Conservation (phyloP, 2,113 vertebrate genomes). For the Euleptes europaea region DNA sequence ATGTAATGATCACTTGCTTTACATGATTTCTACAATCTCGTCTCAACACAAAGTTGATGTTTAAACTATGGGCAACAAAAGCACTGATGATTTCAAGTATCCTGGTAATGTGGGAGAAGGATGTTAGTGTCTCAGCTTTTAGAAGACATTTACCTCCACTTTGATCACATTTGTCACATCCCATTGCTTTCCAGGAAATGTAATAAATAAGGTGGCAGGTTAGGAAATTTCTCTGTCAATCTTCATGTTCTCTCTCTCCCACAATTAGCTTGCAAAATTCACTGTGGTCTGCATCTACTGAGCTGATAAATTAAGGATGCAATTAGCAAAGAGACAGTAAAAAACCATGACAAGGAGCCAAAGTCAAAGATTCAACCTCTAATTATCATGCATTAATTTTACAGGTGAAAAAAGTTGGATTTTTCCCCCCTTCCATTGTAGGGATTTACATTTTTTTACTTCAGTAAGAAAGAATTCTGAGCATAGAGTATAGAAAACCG, state of each 20-base stretch:
- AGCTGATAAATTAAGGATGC: conserved; percentile 6
- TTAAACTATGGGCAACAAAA: conserved; percentile 4
- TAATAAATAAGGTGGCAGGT: neutral
- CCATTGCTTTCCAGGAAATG: conserved; percentile 33
- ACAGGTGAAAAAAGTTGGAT: neutral
- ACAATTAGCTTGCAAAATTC: conserved; percentile 6
- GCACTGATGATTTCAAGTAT: neutral
- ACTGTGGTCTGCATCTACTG: neutral
- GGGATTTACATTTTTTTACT: neutral
- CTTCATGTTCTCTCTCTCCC: neutral
- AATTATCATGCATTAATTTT: neutral
- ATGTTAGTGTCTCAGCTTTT: neutral
- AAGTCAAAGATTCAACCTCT: neutral
- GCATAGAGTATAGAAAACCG: neutral
- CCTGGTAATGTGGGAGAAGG: neutral
- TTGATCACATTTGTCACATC: conserved; percentile 27
- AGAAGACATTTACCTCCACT: conserved; percentile 14
- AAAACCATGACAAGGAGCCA: conserved; percentile 1
- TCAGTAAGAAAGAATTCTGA: neutral
- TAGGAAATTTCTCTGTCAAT: neutral
- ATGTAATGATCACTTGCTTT: neutral
- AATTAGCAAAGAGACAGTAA: conserved; percentile 10
- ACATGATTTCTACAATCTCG: neutral
- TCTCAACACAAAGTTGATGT: neutral
- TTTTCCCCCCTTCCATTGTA: neutral